phyloP scores from a whole-genome alignment of 2,113 vertebrate species.

The Siniperca chuatsi region DNA sequence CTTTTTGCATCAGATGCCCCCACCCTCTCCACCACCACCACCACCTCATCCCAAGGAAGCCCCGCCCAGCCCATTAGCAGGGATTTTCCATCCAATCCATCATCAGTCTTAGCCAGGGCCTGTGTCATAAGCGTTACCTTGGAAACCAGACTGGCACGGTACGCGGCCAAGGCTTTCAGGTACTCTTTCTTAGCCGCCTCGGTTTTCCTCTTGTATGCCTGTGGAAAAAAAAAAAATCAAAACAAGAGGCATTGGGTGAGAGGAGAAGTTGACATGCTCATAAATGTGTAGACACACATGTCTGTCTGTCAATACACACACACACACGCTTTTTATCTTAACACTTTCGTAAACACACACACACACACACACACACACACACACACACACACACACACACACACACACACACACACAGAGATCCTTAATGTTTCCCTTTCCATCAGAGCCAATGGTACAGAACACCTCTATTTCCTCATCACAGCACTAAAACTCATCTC shows the following conservation, averaged over 20 bases:
- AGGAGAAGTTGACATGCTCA: constrained; percentile 61
- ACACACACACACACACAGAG: constrained; percentile 16
- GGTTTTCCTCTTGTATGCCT: constrained; percentile 99
- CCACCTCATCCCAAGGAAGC: constrained; percentile 50
- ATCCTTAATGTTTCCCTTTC: constrained; percentile 73
- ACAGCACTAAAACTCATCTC: constrained; percentile 81
- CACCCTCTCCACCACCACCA: constrained; percentile 18
- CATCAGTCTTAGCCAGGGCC: constrained; percentile 76
- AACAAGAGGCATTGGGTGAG: constrained; percentile 63
- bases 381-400: constrained; percentile 16
- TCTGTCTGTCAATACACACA: constrained; percentile 26
- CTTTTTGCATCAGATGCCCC: constrained; percentile 59
- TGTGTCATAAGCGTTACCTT: constrained; percentile 91
- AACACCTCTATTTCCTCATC: constrained; percentile 82
- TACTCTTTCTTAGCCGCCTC: constrained; percentile 99
- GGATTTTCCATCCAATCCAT: constrained; percentile 85
- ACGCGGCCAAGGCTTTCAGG: constrained; percentile 97
- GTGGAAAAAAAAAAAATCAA: constrained; percentile 76
- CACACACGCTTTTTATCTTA: constrained; percentile 17
- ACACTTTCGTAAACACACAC: constrained; percentile 55
- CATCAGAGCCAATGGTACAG: constrained; percentile 81
- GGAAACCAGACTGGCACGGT: constrained; percentile 98
- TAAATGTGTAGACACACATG: constrained; percentile 52
- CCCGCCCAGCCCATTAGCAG: constrained; percentile 79
- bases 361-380: constrained; percentile 16